phyloP scores from a whole-genome alignment of 2,113 vertebrate species.

The Herpetotheres cachinnans region DNA sequence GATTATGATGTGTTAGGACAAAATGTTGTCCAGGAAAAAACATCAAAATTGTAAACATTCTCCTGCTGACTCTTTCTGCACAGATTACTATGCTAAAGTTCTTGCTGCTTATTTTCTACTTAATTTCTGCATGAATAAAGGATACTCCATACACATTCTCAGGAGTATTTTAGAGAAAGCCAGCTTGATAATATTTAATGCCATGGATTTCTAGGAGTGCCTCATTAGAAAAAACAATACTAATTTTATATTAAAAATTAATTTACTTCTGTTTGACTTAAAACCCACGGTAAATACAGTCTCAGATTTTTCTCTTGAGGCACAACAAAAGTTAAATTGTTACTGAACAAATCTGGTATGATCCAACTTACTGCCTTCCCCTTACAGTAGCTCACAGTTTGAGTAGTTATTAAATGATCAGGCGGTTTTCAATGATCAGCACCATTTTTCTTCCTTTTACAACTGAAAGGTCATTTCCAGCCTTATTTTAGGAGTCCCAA shows the following conservation, averaged over 20 bases:
- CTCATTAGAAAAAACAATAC: constrained; percentile 18
- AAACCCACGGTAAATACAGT: constrained; percentile 39
- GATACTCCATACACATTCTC: neutral
- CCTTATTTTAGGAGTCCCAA: neutral
- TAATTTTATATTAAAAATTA: constrained; percentile 62
- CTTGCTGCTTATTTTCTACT: constrained; percentile 32
- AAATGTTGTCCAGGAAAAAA: neutral
- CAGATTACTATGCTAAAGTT: neutral
- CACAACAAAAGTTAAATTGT: neutral
- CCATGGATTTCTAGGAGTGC: neutral
- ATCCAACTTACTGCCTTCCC: neutral
- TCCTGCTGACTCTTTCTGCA: neutral
- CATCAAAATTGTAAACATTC: neutral
- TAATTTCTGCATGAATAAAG: constrained; percentile 43
- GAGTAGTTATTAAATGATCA: neutral
- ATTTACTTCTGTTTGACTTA: constrained; percentile 38
- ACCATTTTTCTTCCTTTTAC: neutral
- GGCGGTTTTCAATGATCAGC: neutral
- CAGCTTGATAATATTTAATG: constrained; percentile 16
- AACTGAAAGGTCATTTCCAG: neutral
- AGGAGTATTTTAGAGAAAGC: constrained; percentile 30
- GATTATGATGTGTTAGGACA: neutral
- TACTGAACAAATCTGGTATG: neutral
- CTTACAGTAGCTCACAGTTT: neutral
- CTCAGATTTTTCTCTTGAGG: constrained; percentile 27